Evolutionary conservation across 2,113 vertebrate genomes (phyloP).

Genomic region (Microcebus murinus): DNA sequence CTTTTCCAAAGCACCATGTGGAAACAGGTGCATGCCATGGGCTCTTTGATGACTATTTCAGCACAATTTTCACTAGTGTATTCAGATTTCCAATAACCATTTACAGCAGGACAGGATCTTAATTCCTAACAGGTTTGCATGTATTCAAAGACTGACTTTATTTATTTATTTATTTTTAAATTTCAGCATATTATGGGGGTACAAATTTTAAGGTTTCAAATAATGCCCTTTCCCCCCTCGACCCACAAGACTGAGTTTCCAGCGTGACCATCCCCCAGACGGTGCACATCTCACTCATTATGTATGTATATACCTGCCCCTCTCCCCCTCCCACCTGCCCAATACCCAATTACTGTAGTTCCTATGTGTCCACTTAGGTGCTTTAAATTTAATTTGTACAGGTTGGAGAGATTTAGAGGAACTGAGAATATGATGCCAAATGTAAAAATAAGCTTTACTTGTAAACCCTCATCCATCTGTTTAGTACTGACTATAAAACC

Average conservation of each 20-base stretch:
- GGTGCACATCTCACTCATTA: too few relatives aligned
- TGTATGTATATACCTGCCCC: too few relatives aligned
- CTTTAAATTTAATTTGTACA: slow-evolving; percentile 64
- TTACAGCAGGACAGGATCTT: slow-evolving; percentile 55
- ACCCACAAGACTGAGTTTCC: too few relatives aligned
- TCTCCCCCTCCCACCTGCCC: too few relatives aligned
- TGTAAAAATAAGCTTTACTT: slow-evolving; percentile 76
- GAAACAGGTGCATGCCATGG: slow-evolving; percentile 60
- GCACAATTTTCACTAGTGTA: slow-evolving; percentile 3
- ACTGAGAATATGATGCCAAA: slow-evolving; percentile 68
- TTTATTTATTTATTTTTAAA: too few relatives aligned
- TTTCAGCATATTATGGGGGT: too few relatives aligned
- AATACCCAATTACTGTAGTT: too few relatives aligned
- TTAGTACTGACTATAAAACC: slow-evolving; percentile 65
- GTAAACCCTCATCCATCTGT: slow-evolving; percentile 75
- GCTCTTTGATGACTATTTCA: slow-evolving; percentile 39
- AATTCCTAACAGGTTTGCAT: slow-evolving; percentile 59
- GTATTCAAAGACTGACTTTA: slow-evolving; percentile 50
- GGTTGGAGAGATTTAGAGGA: slow-evolving; percentile 74
- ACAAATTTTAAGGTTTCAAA: too few relatives aligned
- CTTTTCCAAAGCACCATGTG: slow-evolving; percentile 23
- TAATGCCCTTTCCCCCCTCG: too few relatives aligned
- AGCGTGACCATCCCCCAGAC: too few relatives aligned
- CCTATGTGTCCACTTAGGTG: too few relatives aligned
- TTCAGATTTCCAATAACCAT: slow-evolving; percentile 55